Percentiles rank a stretch among this genome's conserved stretches.
phyloP scores from a whole-genome alignment of 1,140 invertebrate species.

The Drosophila watanabei region DNA sequence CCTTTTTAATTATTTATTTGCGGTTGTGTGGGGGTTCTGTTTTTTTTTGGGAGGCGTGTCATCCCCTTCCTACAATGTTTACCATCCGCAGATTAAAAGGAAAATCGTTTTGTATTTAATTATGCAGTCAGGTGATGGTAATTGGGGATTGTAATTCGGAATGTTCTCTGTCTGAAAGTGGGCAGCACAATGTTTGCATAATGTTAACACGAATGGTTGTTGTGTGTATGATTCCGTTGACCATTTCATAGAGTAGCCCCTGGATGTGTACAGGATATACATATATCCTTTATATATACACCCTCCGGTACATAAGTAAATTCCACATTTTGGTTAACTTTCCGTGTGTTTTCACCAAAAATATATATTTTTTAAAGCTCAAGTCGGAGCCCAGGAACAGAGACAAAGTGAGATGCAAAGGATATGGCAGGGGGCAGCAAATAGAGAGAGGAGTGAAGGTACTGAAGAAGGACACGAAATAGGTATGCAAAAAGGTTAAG shows the following conservation, averaged over 20 bases:
- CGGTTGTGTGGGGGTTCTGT: slow-evolving; percentile 36
- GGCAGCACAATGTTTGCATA: slow-evolving; percentile 39
- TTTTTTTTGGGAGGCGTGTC: slow-evolving; percentile 15
- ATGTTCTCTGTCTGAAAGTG: slow-evolving; percentile 29
- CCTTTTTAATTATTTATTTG: slow-evolving; percentile 82
- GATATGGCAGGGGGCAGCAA: neutral
- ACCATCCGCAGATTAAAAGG: slow-evolving; percentile 70
- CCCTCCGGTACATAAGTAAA: slow-evolving; percentile 33
- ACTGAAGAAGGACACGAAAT: slow-evolving; percentile 24
- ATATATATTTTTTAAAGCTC: slow-evolving; percentile 73
- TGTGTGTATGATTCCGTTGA: slow-evolving; percentile 8
- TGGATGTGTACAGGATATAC: neutral
- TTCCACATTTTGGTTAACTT: slow-evolving; percentile 36
- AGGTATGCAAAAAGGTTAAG: neutral
- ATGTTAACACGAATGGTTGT: slow-evolving; percentile 33
- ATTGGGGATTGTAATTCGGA: slow-evolving; percentile 69
- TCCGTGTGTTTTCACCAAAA: slow-evolving; percentile 47
- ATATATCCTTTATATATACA: slow-evolving; percentile 9
- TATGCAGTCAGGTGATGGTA: slow-evolving; percentile 78
- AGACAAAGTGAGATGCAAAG: slow-evolving; percentile 43
- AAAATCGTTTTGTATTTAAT: slow-evolving; percentile 81
- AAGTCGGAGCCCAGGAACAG: slow-evolving; percentile 43
- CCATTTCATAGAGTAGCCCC: slow-evolving; percentile 36
- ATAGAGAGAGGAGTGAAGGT: neutral
- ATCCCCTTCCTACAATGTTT: slow-evolving; percentile 9